Conservation (phyloP, 2,888 invertebrate species). For the Pollenia labialis region DNA sequence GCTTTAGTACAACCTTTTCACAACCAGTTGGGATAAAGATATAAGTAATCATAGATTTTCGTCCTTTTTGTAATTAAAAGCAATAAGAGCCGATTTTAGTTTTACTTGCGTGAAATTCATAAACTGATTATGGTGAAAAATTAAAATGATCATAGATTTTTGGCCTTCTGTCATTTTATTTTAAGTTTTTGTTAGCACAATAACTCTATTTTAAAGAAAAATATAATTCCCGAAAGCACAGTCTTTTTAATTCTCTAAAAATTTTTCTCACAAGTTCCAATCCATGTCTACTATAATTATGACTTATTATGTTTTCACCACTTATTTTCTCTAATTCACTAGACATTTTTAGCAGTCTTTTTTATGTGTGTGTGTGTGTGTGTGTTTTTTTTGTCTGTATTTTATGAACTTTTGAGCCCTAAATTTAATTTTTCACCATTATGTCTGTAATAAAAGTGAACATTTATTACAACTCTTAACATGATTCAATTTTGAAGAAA, state of each 20-base stretch:
- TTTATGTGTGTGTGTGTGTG: neutral
- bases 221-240: neutral
- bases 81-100: too few species aligned
- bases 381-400: neutral
- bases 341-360: slow-evolving; percentile 35
- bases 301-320: slow-evolving; percentile 20
- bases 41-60: too few species aligned
- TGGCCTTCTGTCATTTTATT: too few species aligned
- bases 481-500: slow-evolving; percentile 30
- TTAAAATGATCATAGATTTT: too few species aligned
- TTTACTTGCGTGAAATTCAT: too few species aligned
- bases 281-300: neutral
- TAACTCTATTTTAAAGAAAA: too few species aligned
- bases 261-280: neutral
- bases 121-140: too few species aligned
- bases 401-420: slow-evolving; percentile 25
- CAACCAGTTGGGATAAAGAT: too few species aligned
- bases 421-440: slow-evolving; percentile 40
- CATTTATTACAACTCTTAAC: slow-evolving; percentile 27
- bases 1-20: too few species aligned
- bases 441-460: slow-evolving; percentile 37
- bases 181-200: too few species aligned
- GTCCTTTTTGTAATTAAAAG: too few species aligned
- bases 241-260: neutral
- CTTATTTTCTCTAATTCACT: slow-evolving; percentile 40